Evolutionary conservation across 2,113 vertebrate genomes (phyloP).

Genomic region (Ardeotis arabs): DNA sequence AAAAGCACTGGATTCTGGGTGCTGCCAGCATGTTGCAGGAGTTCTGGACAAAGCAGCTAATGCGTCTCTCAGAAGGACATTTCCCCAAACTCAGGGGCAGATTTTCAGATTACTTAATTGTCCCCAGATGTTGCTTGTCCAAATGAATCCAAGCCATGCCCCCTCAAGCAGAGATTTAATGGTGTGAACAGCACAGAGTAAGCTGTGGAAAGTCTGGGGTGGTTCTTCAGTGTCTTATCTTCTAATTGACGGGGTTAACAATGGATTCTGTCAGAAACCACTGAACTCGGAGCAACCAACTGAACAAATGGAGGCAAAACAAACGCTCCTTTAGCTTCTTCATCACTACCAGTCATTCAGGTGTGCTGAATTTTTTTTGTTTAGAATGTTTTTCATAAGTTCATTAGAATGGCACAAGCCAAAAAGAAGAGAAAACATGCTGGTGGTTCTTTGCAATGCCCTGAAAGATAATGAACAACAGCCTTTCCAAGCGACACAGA

Average conservation of each 20-base stretch:
- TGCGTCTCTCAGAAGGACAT: not conserved
- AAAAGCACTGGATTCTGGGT: not conserved
- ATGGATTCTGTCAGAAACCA: not conserved
- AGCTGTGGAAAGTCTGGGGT: not conserved
- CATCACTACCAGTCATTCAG: not conserved
- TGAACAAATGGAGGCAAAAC: not conserved
- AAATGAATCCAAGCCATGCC: not conserved
- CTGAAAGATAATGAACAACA: not conserved
- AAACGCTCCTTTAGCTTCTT: not conserved
- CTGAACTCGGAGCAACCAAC: not conserved
- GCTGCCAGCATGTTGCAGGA: not conserved
- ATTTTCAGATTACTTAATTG: not conserved
- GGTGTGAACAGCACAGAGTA: not conserved
- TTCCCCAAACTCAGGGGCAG: not conserved
- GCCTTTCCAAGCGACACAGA: not conserved
- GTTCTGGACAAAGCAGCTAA: not conserved
- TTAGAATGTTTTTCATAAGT: not conserved
- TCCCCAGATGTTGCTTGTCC: constrained; percentile 1
- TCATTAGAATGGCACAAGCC: not conserved
- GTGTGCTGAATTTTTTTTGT: not conserved
- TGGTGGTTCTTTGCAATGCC: not conserved
- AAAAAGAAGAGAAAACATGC: not conserved
- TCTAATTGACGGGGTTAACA: not conserved
- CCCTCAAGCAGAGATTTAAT: not conserved
- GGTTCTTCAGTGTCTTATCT: not conserved